A percentile compares a stretch with the other conserved stretches of the same genome.
These are phyloP conservation scores for Dinocampus coccinellae DNA, from an alignment of 2,888 invertebrate species.

Conservation along the genomic window DNA sequence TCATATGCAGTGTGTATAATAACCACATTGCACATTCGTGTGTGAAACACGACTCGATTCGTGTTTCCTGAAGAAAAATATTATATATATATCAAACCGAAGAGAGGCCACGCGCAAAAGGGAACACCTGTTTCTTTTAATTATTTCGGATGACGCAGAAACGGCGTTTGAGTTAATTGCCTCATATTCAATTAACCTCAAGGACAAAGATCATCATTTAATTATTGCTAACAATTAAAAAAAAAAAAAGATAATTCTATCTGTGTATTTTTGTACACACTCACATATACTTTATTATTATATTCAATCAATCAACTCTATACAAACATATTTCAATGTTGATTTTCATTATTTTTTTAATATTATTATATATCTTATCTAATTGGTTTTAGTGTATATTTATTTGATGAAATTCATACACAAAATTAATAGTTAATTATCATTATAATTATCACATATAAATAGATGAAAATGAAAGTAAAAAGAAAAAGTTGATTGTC, in stretches of 20 bases:
- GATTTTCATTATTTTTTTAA: too few relatives aligned
- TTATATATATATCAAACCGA: background rate
- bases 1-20: background rate
- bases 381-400: too few relatives aligned
- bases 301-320: background rate
- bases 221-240: slow-evolving; percentile 38
- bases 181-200: slow-evolving; percentile 50
- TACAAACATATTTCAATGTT: too few relatives aligned
- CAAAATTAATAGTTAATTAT: too few relatives aligned
- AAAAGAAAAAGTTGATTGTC: background rate
- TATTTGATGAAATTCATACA: too few relatives aligned
- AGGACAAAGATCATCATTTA: slow-evolving; percentile 48
- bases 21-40: background rate
- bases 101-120: slow-evolving; percentile 24
- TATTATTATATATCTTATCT: too few relatives aligned
- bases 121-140: slow-evolving; percentile 47
- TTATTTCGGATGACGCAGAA: slow-evolving; percentile 43
- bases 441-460: too few relatives aligned
- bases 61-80: background rate
- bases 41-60: background rate
- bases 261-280: too few relatives aligned
- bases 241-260: too few relatives aligned
- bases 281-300: too few relatives aligned
- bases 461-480: too few relatives aligned
- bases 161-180: slow-evolving; percentile 46